Percentiles rank a stretch among this genome's conserved stretches.
phyloP scores from a whole-genome alignment of 2,888 invertebrate genomes.

The Lordiphosa fenestrarum region DNA sequence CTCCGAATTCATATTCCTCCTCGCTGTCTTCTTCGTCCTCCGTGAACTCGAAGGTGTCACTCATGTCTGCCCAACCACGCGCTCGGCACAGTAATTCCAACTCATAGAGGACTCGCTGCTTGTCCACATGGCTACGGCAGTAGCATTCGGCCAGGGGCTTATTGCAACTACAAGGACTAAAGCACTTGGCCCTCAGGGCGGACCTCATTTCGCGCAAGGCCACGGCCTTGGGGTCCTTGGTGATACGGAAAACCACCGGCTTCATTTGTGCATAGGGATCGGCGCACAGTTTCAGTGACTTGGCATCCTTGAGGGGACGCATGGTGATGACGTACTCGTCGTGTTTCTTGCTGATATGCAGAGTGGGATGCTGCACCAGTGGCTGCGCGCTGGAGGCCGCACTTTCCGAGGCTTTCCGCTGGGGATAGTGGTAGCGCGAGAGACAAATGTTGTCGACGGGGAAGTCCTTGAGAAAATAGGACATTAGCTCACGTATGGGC shows the following conservation, averaged over 20 bases:
- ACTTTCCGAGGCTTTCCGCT: slow-evolving; percentile 76
- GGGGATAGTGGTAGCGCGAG: slow-evolving; percentile 52
- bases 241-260: slow-evolving; percentile 85
- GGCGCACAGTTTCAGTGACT: slow-evolving; percentile 82
- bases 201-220: slow-evolving; percentile 82
- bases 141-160: slow-evolving; percentile 79
- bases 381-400: slow-evolving; percentile 56
- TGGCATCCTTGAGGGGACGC: slow-evolving; percentile 85
- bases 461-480: slow-evolving; percentile 76
- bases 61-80: slow-evolving; percentile 52
- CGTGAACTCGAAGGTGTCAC: slow-evolving; percentile 58
- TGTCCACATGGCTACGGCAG: slow-evolving; percentile 77
- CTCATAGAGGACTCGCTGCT: slow-evolving; percentile 81
- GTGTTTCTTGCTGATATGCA: slow-evolving; percentile 84
- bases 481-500: slow-evolving; percentile 77
- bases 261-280: slow-evolving; percentile 86
- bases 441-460: slow-evolving; percentile 72
- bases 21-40: slow-evolving; percentile 79
- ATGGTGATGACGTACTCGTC: slow-evolving; percentile 85
- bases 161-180: slow-evolving; percentile 82
- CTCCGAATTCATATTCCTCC: slow-evolving; percentile 86
- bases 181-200: slow-evolving; percentile 82
- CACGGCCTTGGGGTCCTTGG: slow-evolving; percentile 82
- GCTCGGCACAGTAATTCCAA: slow-evolving; percentile 80
- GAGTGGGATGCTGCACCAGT: slow-evolving; percentile 82